These are phyloP conservation scores for Willowsia nigromaculata DNA, from an alignment of 2,888 invertebrate genomes.

Conservation along the genomic window DNA sequence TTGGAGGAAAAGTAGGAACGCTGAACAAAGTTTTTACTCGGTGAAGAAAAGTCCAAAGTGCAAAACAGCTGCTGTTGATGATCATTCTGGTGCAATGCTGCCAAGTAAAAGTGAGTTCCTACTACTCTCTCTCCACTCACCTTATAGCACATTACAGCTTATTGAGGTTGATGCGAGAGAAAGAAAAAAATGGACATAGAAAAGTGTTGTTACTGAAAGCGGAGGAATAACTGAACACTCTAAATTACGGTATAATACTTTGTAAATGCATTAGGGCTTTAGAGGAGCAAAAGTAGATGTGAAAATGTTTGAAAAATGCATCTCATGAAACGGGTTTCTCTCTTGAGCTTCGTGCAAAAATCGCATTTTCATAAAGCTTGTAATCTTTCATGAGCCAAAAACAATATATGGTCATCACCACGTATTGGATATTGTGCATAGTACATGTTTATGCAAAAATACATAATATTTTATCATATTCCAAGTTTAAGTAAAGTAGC, in stretches of 20 bases:
- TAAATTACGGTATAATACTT: conserved; percentile 27
- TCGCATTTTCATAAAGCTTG: no score
- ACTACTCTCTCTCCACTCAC: no score
- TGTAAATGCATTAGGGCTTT: not conserved
- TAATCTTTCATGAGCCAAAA: no score
- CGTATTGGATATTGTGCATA: no score
- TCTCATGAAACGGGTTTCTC: no score
- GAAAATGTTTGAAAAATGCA: not conserved
- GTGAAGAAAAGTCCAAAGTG: conserved; percentile 27
- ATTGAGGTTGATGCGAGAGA: not conserved
- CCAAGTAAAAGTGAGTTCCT: conserved; percentile 28
- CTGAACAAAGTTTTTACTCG: no score
- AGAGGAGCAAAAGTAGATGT: not conserved
- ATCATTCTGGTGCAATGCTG: not conserved
- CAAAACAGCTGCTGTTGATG: not conserved
- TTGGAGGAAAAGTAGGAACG: not conserved
- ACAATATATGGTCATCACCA: no score
- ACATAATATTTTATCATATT: no score
- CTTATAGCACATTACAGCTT: not conserved
- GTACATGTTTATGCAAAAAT: no score
- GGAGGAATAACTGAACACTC: conserved; percentile 26
- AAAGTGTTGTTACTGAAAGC: conserved; percentile 25
- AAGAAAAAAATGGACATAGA: not conserved
- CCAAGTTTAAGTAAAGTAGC: no score
- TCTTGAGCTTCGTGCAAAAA: no score